phyloP scores from a whole-genome alignment of 2,113 vertebrate genomes.

The Megaceryle torquata region DNA sequence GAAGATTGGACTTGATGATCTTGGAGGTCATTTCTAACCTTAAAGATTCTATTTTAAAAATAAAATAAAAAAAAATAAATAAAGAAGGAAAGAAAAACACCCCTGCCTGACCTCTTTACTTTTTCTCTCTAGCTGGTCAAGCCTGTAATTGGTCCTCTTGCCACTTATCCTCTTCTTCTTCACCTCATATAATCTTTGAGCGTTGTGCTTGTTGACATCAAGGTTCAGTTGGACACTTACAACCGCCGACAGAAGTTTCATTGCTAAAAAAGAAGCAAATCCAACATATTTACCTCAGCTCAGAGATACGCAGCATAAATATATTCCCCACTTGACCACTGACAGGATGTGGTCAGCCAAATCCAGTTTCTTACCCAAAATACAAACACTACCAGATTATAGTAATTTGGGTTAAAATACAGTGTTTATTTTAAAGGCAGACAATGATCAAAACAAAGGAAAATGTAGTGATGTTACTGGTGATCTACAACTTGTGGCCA shows the following conservation, averaged over 20 bases:
- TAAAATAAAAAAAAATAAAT: no score
- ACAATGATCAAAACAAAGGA: neutral
- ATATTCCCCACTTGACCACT: neutral
- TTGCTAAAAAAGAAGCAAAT: slow-evolving; percentile 71
- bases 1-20: no score
- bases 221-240: slow-evolving; percentile 78
- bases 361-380: neutral
- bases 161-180: slow-evolving; percentile 74
- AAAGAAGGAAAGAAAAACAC: no score
- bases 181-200: slow-evolving; percentile 80
- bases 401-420: neutral
- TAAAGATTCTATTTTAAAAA: no score
- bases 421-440: neutral
- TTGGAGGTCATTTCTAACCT: no score
- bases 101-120: slow-evolving; percentile 76
- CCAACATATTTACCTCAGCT: neutral
- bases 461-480: neutral
- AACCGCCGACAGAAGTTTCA: slow-evolving; percentile 86
- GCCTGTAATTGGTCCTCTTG: slow-evolving; percentile 70
- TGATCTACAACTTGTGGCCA: neutral
- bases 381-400: neutral
- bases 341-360: neutral
- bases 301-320: neutral
- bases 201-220: slow-evolving; percentile 79
- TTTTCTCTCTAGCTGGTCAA: slow-evolving; percentile 81